Evolutionary conservation across 2,797 vertebrate genomes (phyloP).

Genomic region (Psittacula echo): DNA sequence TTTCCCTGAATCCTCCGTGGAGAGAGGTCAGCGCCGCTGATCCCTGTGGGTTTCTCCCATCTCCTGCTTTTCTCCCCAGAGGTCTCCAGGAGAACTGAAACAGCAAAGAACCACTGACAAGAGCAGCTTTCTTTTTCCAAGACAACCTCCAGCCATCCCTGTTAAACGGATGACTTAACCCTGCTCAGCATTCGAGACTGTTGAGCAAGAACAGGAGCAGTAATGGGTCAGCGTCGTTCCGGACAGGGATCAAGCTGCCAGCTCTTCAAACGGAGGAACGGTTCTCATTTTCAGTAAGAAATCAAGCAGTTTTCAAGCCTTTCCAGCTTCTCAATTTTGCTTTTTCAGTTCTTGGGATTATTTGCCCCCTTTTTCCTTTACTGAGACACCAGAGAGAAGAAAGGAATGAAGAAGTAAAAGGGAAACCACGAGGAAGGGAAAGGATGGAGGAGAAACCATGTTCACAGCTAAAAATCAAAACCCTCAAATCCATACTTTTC

Average conservation of each 20-base stretch:
- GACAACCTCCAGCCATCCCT: not conserved
- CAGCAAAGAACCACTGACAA: not conserved
- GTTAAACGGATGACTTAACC: not conserved
- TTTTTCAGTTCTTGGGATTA: not conserved
- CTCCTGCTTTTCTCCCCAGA: not conserved
- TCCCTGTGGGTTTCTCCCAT: not conserved
- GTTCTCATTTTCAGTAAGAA: not conserved
- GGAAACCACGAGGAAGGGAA: not conserved
- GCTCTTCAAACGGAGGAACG: not conserved
- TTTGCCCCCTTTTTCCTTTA: not conserved
- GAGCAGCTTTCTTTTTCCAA: not conserved
- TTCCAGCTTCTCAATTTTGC: not conserved
- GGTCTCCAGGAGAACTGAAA: not conserved
- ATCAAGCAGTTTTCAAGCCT: not conserved
- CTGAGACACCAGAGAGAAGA: not conserved
- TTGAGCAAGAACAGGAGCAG: not conserved
- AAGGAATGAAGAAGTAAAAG: not conserved
- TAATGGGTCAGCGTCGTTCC: not conserved
- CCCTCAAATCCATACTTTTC: not conserved
- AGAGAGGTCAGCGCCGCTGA: fast-evolving
- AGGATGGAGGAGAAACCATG: not conserved
- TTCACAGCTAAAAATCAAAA: not conserved
- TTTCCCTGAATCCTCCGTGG: fast-evolving
- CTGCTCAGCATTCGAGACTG: not conserved
- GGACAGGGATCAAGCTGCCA: not conserved